Percentiles rank a stretch among this genome's conserved stretches.
These are phyloP conservation scores for Cirrhinus molitorella DNA, from an alignment of 2,797 vertebrate species.

Conservation along the genomic window DNA sequence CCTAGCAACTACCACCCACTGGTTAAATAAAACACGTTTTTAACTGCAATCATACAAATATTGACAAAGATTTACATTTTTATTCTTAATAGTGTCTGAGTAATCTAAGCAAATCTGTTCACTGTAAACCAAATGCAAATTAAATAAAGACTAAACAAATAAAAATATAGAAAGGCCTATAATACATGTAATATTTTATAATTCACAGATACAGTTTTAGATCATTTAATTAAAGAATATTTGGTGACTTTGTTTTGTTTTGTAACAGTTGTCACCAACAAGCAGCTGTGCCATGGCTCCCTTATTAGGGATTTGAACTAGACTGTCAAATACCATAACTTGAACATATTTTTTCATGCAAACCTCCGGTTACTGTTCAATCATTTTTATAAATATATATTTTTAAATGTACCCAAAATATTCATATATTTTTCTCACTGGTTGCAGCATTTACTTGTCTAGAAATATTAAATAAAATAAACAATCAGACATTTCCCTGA, in stretches of 20 bases:
- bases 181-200: background rate
- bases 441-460: background rate
- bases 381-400: background rate
- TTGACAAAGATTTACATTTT: background rate
- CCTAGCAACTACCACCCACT: background rate
- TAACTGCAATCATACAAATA: background rate
- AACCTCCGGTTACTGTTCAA: background rate
- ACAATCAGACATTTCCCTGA: background rate
- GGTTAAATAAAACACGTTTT: background rate
- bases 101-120: background rate
- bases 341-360: background rate
- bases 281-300: background rate
- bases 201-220: background rate
- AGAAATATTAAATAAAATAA: background rate
- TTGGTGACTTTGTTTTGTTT: constrained; percentile 3
- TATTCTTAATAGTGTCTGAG: background rate
- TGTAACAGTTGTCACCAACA: constrained; percentile 32
- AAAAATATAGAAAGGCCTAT: background rate
- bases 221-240: background rate
- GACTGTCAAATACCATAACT: constrained; percentile 4
- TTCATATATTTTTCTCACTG: background rate
- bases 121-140: background rate
- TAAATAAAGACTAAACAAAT: background rate
- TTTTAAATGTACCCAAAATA: background rate
- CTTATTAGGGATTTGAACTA: constrained; percentile 31